Percentiles rank a stretch among this genome's conserved stretches.
phyloP scores from a whole-genome alignment of 2,113 vertebrate genomes.

The Pelmatolapia mariae region DNA sequence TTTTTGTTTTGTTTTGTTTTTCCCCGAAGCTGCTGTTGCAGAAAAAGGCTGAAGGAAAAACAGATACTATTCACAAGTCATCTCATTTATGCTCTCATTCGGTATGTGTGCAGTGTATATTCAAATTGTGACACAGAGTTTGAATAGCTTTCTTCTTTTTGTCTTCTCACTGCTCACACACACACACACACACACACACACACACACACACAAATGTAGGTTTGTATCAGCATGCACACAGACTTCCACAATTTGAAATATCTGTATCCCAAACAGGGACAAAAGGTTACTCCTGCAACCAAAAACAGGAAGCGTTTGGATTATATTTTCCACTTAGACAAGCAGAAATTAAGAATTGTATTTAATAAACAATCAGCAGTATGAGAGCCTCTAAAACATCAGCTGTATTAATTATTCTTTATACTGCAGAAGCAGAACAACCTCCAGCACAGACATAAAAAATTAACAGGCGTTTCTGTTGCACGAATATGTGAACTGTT shows the following conservation, averaged over 20 bases:
- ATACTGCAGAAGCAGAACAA: neutral
- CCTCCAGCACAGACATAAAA: neutral
- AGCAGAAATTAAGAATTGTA: neutral
- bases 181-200: neutral
- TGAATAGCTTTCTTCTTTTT: neutral
- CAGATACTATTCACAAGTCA: neutral
- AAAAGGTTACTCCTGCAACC: neutral
- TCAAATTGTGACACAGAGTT: constrained; percentile 7
- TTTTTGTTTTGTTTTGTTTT: neutral
- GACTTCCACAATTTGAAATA: neutral
- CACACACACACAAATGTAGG: neutral
- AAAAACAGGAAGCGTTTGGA: neutral
- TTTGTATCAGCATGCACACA: neutral
- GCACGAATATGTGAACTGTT: neutral
- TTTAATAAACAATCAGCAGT: neutral
- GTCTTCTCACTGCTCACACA: neutral
- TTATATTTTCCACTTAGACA: neutral
- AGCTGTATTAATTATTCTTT: neutral
- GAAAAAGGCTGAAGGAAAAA: neutral
- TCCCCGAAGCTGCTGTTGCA: neutral
- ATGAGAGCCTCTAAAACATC: neutral
- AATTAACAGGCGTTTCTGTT: neutral
- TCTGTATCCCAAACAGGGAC: constrained; percentile 38
- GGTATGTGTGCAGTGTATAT: constrained; percentile 1
- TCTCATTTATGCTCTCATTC: constrained; percentile 31